Conservation (phyloP, 2,888 invertebrate genomes). For the Stenchaetothrips biformis region DNA sequence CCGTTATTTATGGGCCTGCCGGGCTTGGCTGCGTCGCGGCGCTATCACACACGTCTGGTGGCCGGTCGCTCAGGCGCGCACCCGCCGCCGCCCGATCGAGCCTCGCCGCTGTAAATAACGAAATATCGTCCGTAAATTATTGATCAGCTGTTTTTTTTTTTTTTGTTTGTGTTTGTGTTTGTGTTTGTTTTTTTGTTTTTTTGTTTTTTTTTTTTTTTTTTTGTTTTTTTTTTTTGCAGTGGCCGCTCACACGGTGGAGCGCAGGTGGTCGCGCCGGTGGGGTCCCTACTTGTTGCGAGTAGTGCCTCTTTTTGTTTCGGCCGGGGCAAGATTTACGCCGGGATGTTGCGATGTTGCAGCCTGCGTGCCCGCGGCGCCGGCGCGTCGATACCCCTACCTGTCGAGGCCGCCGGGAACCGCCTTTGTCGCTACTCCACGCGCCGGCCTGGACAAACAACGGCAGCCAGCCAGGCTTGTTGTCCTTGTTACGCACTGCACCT, state of each 20-base stretch:
- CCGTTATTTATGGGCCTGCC: background rate
- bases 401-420: background rate
- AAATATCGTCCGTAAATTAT: slow-evolving; percentile 11
- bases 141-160: too few relatives aligned
- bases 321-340: background rate
- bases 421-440: background rate
- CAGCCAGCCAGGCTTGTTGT: too few relatives aligned
- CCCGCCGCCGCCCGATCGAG: background rate
- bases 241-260: background rate
- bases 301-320: slow-evolving; percentile 3
- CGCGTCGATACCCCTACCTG: background rate
- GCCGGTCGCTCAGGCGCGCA: background rate
- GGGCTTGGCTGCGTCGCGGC: background rate
- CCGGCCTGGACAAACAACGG: too few relatives aligned
- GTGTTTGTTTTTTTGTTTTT: too few relatives aligned
- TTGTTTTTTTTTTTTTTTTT: too few relatives aligned
- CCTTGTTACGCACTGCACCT: too few relatives aligned
- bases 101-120: background rate
- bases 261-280: slow-evolving; percentile 1
- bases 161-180: too few relatives aligned
- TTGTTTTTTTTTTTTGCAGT: too few relatives aligned
- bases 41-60: background rate
- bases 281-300: background rate
- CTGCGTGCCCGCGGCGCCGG: background rate
- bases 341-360: background rate